Evolutionary conservation across 2,113 vertebrate genomes (phyloP), one percentile per base, ranked within the genome.

Genomic region (Paedocypris sp.): DNA sequence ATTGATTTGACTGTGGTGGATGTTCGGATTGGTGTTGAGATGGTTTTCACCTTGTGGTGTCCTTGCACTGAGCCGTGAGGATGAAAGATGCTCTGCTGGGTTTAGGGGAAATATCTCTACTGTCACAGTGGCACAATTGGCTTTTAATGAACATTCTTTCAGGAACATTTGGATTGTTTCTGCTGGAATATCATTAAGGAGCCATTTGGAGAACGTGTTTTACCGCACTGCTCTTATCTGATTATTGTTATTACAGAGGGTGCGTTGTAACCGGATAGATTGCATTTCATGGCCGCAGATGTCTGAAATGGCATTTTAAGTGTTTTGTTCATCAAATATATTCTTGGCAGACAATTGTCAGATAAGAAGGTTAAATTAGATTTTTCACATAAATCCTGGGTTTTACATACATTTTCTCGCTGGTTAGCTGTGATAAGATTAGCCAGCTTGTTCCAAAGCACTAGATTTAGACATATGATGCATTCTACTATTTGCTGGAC

Each of bases 41-140:
- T 59, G 26, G 23, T 60, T 59, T 52, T 52, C 41, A 52, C 67
- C 56, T 64, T 59, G 48, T 54, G 25, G 8, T 48, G 62, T 56
- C 62, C 62, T 64, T 64, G 51, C 10, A 12, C 47, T 18, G 6
- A 38, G 63, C 64, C 13, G 42, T 11, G 19, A 41, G 38, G 12
- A 32, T 13, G 18, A 29, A 20, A 31, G 7, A 51, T 51, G 11
- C 16, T 28, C 2, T 3, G 32, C 25, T 38, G 20, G 32, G 10
- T 31, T 28, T 29, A 12, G 15, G 6, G 19, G 11, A 49, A 2
- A 31, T 18, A 49, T 15, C 15, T 9, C 22, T 26, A 25, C 11
- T 25, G 25, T 47, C 28, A 13, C 25, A 9, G 6, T 26, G 1
- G n/a, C 1, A 26, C 23, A 23, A 29, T 16, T 48, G 13, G 12